Evolutionary conservation across 2,797 vertebrate species (phyloP).

Genomic region (Steatocranus sp.): DNA sequence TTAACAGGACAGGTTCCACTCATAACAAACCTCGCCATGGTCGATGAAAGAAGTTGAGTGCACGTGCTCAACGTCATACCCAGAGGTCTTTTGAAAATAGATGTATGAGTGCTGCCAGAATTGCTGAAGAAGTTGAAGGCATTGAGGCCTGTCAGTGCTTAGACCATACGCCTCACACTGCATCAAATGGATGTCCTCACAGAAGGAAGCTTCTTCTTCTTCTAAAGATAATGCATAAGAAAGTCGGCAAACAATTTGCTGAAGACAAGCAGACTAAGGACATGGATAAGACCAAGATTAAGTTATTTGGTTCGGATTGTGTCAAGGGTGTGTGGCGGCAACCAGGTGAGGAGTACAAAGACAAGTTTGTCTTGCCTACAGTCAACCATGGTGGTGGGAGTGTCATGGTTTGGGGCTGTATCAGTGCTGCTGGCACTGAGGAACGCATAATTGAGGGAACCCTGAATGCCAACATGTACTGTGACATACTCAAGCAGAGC

Average conservation of each 20-base stretch:
- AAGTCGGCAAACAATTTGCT: not conserved
- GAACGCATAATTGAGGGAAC: not conserved
- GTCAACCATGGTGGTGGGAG: not conserved
- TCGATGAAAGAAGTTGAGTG: not conserved
- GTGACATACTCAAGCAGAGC: not conserved
- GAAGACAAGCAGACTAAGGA: not conserved
- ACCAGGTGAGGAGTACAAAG: not conserved
- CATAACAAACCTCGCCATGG: not conserved
- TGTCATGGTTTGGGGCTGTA: not conserved
- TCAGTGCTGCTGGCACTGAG: not conserved
- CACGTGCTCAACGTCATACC: not conserved
- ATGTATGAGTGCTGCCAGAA: not conserved
- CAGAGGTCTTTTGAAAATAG: not conserved
- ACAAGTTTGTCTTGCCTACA: not conserved
- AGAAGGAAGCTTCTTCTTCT: not conserved
- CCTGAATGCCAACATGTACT: not conserved
- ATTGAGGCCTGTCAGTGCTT: not conserved
- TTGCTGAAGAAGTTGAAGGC: not conserved
- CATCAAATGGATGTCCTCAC: not conserved
- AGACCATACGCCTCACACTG: not conserved
- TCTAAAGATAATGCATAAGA: not conserved
- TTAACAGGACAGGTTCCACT: not conserved
- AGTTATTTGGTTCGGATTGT: not conserved
- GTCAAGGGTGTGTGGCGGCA: fast-evolving
- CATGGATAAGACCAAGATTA: not conserved